Evolutionary conservation across 30 jellyfish, hydroid and myxozoan genomes (phyloP), one percentile per base, ranked within the genome.

Genomic region (Cassiopea andromeda): DNA sequence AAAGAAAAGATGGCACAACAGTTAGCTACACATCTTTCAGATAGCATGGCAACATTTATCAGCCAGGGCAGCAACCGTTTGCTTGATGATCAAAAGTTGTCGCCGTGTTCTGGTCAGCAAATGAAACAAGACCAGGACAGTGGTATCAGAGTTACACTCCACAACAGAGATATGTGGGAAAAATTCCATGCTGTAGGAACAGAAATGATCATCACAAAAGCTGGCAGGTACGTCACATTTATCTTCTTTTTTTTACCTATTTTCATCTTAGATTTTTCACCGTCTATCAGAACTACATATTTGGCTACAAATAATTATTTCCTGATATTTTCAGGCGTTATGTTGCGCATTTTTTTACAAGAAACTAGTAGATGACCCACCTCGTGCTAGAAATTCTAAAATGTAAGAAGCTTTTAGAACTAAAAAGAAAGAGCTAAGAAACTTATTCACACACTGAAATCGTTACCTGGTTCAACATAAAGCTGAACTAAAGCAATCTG

Each of bases 181-280:
- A 92, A 91, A 54, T 96, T 96, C 84, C 98, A 96, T 57, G 84
- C 85, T 70, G 97, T 89, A 72, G 99, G 98, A 48, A 96, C 98
- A 1, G 99, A 96, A 82, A 96, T 96, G 99, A 96, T 96, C 72
- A 92, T 96, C 73, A 96, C 99, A 7, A 96, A 92, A 85, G 98
- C 98, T 67, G 99, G 99, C 77, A 91, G 99, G 99, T 95, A 87
- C 46, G 90, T 77, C 18, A n/a, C 46, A 2, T 38, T 78, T 46
- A 46, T 7, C 4, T n/a, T 44, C 10, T 78, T 47, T 27, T 1
- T 44, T 78, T 78, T n/a, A 17, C 1, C 38, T 27, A 27, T 27
- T 27, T 27, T 27, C 38, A 27, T 27, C 38, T 27, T 27, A 27
- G 38, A 27, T 27, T 27, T 27, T 27, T 27, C 38, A 27, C 38